phyloP scores from a whole-genome alignment of 2,113 vertebrate species.

The Eidolon helvum region DNA sequence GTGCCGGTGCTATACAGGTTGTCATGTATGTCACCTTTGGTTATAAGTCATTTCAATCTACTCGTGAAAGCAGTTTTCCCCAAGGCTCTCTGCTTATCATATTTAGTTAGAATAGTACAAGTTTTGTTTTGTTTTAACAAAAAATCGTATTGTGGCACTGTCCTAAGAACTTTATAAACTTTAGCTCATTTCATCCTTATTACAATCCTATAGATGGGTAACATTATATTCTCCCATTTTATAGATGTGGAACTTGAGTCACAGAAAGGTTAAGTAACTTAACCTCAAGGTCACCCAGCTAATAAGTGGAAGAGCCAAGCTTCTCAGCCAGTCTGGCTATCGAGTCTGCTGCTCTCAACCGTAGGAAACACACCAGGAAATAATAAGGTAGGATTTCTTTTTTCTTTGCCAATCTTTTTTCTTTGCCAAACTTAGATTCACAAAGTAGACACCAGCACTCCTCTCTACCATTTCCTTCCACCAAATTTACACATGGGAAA shows the following conservation, averaged over 20 bases:
- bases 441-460: background rate
- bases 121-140: background rate
- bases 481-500: background rate
- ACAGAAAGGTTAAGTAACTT: background rate
- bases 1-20: fast-evolving
- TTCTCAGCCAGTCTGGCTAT: background rate
- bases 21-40: background rate
- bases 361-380: background rate
- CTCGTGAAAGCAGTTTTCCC: background rate
- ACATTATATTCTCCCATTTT: background rate
- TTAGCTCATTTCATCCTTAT: background rate
- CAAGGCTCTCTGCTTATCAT: background rate
- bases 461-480: background rate
- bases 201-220: background rate
- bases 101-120: background rate
- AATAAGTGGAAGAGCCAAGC: background rate
- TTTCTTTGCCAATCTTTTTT: background rate
- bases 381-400: background rate
- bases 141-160: background rate
- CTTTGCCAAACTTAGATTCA: background rate
- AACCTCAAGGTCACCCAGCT: background rate
- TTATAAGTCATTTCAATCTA: background rate
- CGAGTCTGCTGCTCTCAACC: background rate
- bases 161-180: background rate
- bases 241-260: background rate